Base-by-base conservation (phyloP, 2,113 vertebrate genomes). In the Euleptes europaea region DNA sequence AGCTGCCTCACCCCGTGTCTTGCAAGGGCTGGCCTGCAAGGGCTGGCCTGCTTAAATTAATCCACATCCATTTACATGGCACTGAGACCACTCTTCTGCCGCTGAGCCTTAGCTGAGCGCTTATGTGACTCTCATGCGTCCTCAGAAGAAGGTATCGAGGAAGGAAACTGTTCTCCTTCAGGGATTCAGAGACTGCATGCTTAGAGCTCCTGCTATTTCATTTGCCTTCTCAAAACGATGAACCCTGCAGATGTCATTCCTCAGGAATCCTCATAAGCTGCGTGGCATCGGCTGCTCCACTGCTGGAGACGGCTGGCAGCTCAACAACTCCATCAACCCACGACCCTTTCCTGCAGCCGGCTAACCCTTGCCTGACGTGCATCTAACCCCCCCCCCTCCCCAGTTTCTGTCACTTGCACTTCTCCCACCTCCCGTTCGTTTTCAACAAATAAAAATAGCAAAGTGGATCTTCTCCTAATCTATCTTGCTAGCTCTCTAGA, bases 161-260 rank as follows among this genome's bases (percentile, higher is more conserved):
- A 80, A 80, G 7, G 14, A 63, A 73, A 65, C 3, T 31, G 19
- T 35, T 79, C 15, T 33, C 40, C 12, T 5, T 54, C 35, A 49
- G 71, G 14, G 51, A n/a, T 60, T 9, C 23, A 38, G 60, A 23
- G 72, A 67, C n/a, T 49, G 21, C 42, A 63, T 72, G 84, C 63
- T 75, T 13, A 57, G 63, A 2, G 71, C 38, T 67, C 79, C 35
- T 82, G 71, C 21, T 42, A 54, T 7, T 47, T 40, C 40, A 80
- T 72, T 72, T 85, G 77, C 63, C 77, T 65, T 79, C 31, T 65
- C 49, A 33, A 65, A 78, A 73, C 28, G 40, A 85, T 35, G 77
- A 85, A 49, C 77, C 44, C 42, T 76, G 71, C 33, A 69, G 85
- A 75, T 76, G 71, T 75, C 71, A 86, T 80, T 82, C 65, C 65